Percentiles rank a stretch among this genome's conserved stretches.
These are phyloP conservation scores for Salmo trutta DNA, from an alignment of 2,797 vertebrate genomes.

Conservation along the genomic window DNA sequence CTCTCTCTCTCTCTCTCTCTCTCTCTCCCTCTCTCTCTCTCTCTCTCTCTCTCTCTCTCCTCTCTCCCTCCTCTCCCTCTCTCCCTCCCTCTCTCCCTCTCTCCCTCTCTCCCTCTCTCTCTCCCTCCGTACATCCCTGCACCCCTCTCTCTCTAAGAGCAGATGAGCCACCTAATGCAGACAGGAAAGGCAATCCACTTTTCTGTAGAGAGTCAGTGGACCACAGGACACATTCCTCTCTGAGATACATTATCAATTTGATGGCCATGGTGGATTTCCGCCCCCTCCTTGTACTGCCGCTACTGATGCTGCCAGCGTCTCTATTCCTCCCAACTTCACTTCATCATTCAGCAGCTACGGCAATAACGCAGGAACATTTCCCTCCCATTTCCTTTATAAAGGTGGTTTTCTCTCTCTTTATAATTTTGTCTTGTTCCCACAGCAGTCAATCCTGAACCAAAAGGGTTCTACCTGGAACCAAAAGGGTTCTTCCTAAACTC, in stretches of 20 bases:
- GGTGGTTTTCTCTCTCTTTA: constrained; percentile 36
- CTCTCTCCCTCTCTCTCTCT: neutral
- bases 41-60: neutral
- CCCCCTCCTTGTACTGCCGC: constrained; percentile 6
- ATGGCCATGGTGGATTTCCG: constrained; percentile 31
- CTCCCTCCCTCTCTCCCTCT: neutral
- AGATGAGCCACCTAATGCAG: constrained; percentile 42
- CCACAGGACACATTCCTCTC: constrained; percentile 50
- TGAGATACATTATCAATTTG: constrained; percentile 50
- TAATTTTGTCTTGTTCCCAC: neutral
- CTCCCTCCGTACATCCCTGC: too few relatives aligned
- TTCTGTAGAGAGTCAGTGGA: constrained; percentile 51
- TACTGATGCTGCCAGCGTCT: constrained; percentile 31
- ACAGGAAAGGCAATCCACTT: constrained; percentile 44
- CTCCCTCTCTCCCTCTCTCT: neutral
- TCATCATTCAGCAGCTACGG: constrained; percentile 44
- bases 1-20: neutral
- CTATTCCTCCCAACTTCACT: constrained; percentile 47
- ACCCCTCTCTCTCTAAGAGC: too few relatives aligned
- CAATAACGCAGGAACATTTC: constrained; percentile 50
- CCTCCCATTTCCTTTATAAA: constrained; percentile 57
- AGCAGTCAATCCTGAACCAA: neutral
- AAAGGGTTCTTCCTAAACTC: too few relatives aligned
- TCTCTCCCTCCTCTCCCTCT: too few relatives aligned
- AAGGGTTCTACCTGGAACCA: too few relatives aligned